Percentiles rank a stretch among this genome's conserved stretches.
Evolutionary conservation across 64 coral and sea anemone species (phyloP).

Genomic region (Platygyra sinensis): DNA sequence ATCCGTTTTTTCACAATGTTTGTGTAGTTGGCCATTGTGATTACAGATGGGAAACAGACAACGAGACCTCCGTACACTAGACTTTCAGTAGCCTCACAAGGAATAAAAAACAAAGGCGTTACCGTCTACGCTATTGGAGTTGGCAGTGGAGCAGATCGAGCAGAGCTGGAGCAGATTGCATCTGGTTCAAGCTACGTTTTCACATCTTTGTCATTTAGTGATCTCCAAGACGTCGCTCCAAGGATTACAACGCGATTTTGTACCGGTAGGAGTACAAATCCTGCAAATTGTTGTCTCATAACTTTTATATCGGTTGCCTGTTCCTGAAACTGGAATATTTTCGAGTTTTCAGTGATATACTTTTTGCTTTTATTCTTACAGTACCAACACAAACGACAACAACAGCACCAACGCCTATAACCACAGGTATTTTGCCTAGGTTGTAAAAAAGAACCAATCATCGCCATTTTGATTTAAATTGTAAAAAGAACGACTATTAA

Average conservation of each 20-base stretch:
- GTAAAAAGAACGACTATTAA: background rate
- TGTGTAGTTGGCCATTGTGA: slow-evolving; percentile 63
- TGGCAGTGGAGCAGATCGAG: slow-evolving; percentile 7
- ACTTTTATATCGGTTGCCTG: too few relatives aligned
- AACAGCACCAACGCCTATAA: background rate
- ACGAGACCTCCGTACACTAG: background rate
- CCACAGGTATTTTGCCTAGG: background rate
- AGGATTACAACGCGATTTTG: background rate
- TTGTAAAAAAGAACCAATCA: too few relatives aligned
- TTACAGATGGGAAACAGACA: slow-evolving; percentile 73
- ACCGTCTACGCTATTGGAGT: slow-evolving; percentile 60
- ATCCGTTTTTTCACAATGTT: background rate
- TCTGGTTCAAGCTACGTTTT: slow-evolving; percentile 45
- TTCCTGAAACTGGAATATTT: background rate
- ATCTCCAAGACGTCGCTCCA: background rate
- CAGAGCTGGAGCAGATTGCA: slow-evolving; percentile 60
- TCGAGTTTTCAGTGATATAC: background rate
- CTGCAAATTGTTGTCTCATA: too few relatives aligned
- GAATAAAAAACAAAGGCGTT: slow-evolving; percentile 58
- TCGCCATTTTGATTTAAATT: background rate
- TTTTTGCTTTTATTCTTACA: background rate
- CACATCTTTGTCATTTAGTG: slow-evolving; percentile 2
- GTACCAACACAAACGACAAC: background rate
- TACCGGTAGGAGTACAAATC: background rate
- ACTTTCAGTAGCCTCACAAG: slow-evolving; percentile 49